A percentile compares a stretch with the other conserved stretches of the same genome.
These are phyloP conservation scores for Falco naumanni DNA, from an alignment of 2,797 vertebrate species.

Conservation along the genomic window DNA sequence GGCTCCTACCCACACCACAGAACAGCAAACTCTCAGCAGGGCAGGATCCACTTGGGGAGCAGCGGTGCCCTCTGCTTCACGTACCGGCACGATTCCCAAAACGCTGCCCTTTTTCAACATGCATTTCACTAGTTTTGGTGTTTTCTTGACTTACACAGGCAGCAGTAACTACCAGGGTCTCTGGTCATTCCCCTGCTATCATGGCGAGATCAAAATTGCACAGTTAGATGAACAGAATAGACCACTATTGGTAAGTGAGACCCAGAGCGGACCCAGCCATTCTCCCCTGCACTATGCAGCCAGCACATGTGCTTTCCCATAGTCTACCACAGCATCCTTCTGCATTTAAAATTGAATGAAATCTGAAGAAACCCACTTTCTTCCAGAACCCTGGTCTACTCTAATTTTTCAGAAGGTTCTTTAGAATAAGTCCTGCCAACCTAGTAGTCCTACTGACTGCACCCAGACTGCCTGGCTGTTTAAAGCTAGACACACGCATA, in stretches of 20 bases:
- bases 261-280: not conserved
- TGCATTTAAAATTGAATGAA: not conserved
- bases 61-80: not conserved
- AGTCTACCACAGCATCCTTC: not conserved
- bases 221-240: not conserved
- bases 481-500: not conserved
- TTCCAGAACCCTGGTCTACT: not conserved
- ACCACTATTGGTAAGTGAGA: not conserved
- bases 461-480: not conserved
- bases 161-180: not conserved
- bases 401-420: not conserved
- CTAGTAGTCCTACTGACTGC: not conserved
- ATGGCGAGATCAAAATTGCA: not conserved
- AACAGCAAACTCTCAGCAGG: not conserved
- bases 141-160: not conserved
- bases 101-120: not conserved
- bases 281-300: not conserved
- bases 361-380: not conserved
- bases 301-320: fast-evolving
- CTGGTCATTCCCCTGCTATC: not conserved
- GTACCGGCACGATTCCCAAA: not conserved
- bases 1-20: not conserved
- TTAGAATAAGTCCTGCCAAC: not conserved
- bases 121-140: not conserved
- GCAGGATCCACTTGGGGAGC: not conserved